Evolutionary conservation across 2,888 invertebrate species (phyloP), one percentile per base, ranked within the genome.

Genomic region (Pterobdella sp.): DNA sequence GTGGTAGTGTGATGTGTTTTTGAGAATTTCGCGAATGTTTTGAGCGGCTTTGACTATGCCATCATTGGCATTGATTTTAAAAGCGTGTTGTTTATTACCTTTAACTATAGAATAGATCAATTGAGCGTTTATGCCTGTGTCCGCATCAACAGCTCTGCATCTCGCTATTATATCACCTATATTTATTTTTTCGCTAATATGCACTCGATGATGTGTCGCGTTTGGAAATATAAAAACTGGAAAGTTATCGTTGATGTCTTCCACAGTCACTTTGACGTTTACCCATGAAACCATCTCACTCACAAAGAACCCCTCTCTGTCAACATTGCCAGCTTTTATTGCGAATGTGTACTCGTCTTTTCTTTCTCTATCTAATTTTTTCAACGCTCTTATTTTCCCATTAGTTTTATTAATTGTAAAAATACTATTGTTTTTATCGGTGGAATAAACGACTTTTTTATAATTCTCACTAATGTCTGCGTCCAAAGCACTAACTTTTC

Each of bases 401-500:
- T 69, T 76, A 4, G 35, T 35, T 7, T 67, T 18, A 63, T 76
- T 70, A 10, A 77, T 52, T 34, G 52, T 69, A 68, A 77, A 77
- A 26, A 67, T 7, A 35, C 56, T 65, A 29, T 60, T 67, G 18
- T 37, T 32, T 4, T 60, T 52, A n/a, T 67, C 68, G 22, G 74
- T 65, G 2, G 73, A 34, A 68, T 76, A 77, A 22, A 65, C 49
- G 22, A 77, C 66, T 31, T 73, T 52, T 10, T 73, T 74, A 68
- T 73, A 75, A 14, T 70, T 63, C 0, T 72, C 73, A 37, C 65
- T 65, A n/a, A 49, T n/a, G 64, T 77, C 77, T 1, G 56, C 60
- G 67, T 77, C 77, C 7, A 26, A 63, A 2, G 77, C 77, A 14
- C n/a, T 32, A 2, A 77, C 69, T 34, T 66, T 37, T 18, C 76